These are phyloP conservation scores for Taenioides sp. DNA, from an alignment of 2,797 vertebrate species.

Conservation along the genomic window DNA sequence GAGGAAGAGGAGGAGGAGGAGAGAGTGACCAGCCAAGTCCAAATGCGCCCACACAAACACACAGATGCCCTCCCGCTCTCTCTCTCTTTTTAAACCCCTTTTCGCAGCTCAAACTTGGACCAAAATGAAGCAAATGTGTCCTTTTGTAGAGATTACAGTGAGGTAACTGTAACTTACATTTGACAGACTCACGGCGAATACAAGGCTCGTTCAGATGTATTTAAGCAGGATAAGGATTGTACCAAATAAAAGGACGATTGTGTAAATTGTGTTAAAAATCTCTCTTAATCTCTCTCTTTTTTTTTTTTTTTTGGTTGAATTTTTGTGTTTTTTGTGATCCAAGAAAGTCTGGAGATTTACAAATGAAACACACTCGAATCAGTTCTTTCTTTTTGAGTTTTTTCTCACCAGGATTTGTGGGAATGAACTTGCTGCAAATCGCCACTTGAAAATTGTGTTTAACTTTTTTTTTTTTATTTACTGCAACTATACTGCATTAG, in stretches of 20 bases:
- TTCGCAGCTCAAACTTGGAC: conserved; percentile 63
- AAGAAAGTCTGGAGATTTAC: conserved; percentile 1
- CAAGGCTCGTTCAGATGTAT: background rate
- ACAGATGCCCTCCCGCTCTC: conserved; percentile 71
- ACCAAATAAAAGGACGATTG: conserved; percentile 3
- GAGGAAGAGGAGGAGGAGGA: conserved; percentile 56
- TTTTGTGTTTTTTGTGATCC: background rate
- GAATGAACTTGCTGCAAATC: background rate
- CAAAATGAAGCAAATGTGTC: conserved; percentile 69
- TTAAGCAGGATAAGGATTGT: background rate
- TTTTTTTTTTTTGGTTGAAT: background rate
- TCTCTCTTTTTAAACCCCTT: conserved; percentile 28
- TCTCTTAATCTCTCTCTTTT: background rate
- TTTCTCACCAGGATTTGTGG: background rate
- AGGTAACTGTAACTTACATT: conserved; percentile 51
- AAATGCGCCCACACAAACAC: conserved; percentile 81
- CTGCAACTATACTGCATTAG: background rate
- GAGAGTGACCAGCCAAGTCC: conserved; percentile 73
- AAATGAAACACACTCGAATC: conserved; percentile 2
- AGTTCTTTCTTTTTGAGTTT: background rate
- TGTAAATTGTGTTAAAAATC: background rate
- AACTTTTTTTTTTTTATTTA: background rate
- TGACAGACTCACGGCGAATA: background rate
- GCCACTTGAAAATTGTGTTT: background rate
- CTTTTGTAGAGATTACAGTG: conserved; percentile 62